phyloP scores from a whole-genome alignment of 2,888 invertebrate species.

The Acronicta psi region DNA sequence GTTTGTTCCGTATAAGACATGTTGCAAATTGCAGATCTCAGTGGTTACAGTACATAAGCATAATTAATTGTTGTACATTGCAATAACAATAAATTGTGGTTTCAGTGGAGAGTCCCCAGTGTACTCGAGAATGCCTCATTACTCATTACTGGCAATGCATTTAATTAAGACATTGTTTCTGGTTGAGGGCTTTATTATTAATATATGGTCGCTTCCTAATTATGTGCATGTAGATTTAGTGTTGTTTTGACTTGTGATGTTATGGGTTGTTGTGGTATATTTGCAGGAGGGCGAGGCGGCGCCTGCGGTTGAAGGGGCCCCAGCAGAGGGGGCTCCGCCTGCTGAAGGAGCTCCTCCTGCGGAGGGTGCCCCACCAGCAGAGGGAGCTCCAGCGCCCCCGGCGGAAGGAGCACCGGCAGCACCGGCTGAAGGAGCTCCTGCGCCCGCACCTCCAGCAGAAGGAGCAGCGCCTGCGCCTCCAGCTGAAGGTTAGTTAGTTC shows the following conservation, averaged over 20 bases:
- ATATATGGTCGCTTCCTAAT: conserved; percentile 27
- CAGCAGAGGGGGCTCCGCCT: conserved; percentile 66
- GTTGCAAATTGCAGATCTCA: neutral
- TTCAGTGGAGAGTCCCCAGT: conserved; percentile 6
- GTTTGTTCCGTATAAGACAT: too few species aligned
- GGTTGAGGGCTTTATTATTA: conserved; percentile 46
- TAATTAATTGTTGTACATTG: conserved; percentile 13
- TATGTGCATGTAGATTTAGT: conserved; percentile 23
- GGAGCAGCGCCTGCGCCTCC: conserved; percentile 55
- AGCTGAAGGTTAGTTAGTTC: conserved; percentile 8
- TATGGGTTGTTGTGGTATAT: neutral
- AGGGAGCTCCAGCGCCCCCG: conserved; percentile 60
- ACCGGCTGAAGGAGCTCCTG: conserved; percentile 64
- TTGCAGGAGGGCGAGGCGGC: conserved; percentile 49
- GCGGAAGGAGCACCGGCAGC: conserved; percentile 47
- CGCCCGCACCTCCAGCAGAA: conserved; percentile 55
- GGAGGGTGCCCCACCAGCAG: conserved; percentile 54
- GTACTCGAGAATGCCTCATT: conserved; percentile 10
- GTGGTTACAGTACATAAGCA: neutral
- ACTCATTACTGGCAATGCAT: conserved; percentile 24
- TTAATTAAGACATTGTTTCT: conserved; percentile 34
- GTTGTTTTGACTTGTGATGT: neutral
- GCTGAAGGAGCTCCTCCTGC: conserved; percentile 28
- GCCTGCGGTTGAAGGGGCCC: conserved; percentile 58
- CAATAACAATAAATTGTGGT: conserved; percentile 44